A percentile compares a stretch with the other conserved stretches of the same genome.
Evolutionary conservation across 2,888 invertebrate species (phyloP).

Genomic region (Allolobophora icterica): DNA sequence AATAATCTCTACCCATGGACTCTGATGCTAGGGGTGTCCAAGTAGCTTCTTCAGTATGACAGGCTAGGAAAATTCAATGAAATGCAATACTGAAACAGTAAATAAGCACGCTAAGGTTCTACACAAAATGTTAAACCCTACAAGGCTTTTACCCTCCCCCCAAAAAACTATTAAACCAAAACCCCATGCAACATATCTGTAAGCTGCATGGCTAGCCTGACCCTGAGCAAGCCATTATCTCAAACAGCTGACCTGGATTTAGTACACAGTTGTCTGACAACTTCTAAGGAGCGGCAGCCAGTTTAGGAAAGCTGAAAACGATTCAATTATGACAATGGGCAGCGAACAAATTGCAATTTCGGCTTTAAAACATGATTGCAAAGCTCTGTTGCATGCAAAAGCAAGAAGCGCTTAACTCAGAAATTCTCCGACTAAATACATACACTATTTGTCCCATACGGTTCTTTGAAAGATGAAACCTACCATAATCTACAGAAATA

Average conservation of each 20-base stretch:
- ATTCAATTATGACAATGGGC: background rate
- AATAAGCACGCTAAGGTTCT: background rate
- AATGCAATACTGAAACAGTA: background rate
- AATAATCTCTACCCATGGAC: background rate
- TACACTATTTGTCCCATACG: slow-evolving; percentile 17
- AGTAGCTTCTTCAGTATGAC: background rate
- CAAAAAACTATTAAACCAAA: background rate
- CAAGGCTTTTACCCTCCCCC: background rate
- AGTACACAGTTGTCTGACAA: background rate
- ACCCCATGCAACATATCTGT: background rate
- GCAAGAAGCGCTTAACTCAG: background rate
- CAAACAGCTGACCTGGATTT: background rate
- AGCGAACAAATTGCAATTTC: background rate
- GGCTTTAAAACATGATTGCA: background rate
- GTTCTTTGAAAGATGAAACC: background rate
- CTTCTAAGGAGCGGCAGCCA: background rate
- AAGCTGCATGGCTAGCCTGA: no score
- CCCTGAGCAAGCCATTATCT: background rate
- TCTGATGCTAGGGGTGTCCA: background rate
- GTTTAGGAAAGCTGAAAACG: background rate
- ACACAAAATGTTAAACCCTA: background rate
- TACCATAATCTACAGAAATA: background rate
- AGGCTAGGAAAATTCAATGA: background rate
- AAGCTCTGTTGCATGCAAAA: background rate
- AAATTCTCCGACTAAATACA: background rate